Conservation (phyloP, 1,140 invertebrate species). For the Drosophila tristis region DNA sequence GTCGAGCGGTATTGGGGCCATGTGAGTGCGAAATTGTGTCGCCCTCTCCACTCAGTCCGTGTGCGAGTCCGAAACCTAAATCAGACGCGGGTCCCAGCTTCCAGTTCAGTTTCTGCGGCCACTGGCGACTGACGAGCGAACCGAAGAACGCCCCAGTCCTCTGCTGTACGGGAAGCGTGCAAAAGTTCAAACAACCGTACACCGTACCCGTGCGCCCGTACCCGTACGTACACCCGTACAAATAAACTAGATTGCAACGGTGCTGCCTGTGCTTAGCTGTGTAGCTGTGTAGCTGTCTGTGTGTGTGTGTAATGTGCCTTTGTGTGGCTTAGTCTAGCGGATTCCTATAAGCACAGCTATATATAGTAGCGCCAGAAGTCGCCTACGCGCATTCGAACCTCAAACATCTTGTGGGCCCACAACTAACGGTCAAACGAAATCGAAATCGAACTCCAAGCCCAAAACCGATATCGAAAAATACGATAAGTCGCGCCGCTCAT, state of each 20-base stretch:
- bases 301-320: conserved; percentile 22
- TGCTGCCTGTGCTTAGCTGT: conserved; percentile 18
- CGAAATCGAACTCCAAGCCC: conserved; percentile 7
- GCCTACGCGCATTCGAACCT: conserved; percentile 64
- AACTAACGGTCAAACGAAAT: conserved; percentile 51
- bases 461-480: conserved; percentile 12
- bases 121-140: conserved; percentile 55
- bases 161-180: conserved; percentile 27
- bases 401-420: conserved; percentile 52
- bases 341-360: conserved; percentile 66
- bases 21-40: conserved; percentile 36
- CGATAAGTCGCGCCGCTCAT: conserved; percentile 34
- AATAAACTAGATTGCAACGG: conserved; percentile 77
- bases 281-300: too few relatives aligned
- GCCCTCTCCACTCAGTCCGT: conserved; percentile 37
- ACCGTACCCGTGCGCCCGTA: neutral
- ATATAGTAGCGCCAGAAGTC: conserved; percentile 75
- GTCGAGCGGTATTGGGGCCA: conserved; percentile 26
- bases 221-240: conserved; percentile 21
- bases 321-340: conserved; percentile 42
- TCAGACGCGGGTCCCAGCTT: conserved; percentile 61
- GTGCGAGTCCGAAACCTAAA: conserved; percentile 49
- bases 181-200: conserved; percentile 70
- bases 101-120: conserved; percentile 56
- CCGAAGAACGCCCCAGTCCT: conserved; percentile 21